These are phyloP conservation scores for Heliconius cydno DNA, from an alignment of 2,888 invertebrate species.

Conservation along the genomic window DNA sequence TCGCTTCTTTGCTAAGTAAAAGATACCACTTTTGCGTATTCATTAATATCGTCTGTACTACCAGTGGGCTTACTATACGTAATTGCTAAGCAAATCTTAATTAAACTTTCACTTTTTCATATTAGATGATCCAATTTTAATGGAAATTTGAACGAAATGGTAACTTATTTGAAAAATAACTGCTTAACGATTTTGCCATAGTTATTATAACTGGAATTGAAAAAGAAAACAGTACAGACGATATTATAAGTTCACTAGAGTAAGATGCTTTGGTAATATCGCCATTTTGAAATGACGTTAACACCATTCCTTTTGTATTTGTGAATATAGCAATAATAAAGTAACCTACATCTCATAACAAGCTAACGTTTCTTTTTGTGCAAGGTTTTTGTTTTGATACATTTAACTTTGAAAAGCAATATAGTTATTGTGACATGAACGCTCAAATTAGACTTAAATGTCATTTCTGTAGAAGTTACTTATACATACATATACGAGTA, in stretches of 20 bases:
- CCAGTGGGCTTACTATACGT: slow-evolving; percentile 40
- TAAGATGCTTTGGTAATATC: slow-evolving; percentile 19
- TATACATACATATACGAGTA: not conserved
- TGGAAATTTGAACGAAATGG: not conserved
- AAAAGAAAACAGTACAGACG: slow-evolving; percentile 11
- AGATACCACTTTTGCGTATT: slow-evolving; percentile 36
- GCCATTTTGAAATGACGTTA: not conserved
- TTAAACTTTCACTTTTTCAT: not conserved
- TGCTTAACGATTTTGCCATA: not conserved
- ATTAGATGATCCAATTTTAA: not conserved
- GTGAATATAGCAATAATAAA: slow-evolving; percentile 28
- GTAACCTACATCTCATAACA: slow-evolving; percentile 13
- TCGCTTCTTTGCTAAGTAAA: slow-evolving; percentile 40
- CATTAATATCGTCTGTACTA: slow-evolving; percentile 18
- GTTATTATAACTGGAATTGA: slow-evolving; percentile 13
- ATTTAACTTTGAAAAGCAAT: slow-evolving; percentile 64
- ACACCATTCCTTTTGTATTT: slow-evolving; percentile 25
- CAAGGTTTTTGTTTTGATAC: slow-evolving; percentile 11
- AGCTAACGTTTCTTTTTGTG: slow-evolving; percentile 15
- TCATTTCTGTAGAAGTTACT: slow-evolving; percentile 61
- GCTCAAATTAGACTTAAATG: slow-evolving; percentile 75
- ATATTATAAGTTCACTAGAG: slow-evolving; percentile 33
- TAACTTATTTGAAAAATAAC: not conserved
- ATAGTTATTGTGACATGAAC: slow-evolving; percentile 62
- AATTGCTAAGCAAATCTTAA: slow-evolving; percentile 28